Evolutionary conservation across 2,797 vertebrate species (phyloP), one percentile per base, ranked within the genome.

Genomic region (Diplodus sargus): DNA sequence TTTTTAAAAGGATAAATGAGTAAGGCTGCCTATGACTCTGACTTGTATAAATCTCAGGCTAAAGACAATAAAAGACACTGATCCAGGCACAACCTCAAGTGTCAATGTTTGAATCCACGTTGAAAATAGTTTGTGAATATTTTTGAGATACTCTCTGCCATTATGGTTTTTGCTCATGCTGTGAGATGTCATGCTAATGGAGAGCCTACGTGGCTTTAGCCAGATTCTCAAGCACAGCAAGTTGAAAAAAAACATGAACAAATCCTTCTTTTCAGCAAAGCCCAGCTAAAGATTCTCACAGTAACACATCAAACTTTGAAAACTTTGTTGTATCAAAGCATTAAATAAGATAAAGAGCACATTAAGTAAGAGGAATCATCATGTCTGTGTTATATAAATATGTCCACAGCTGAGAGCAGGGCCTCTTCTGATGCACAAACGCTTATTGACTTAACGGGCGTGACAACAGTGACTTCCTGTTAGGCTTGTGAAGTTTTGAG

Each of bases 401-500:
- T 66, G 65, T 75, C 81, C 39, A 56, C 71, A 78, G 78, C 85
- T 82, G 59, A 87, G 78, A 72, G 64, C 10, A 20, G 65, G 76
- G 83, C 83, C 83, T 85, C 83, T 53, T 52, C 70, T 85, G 79
- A 86, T 90, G 79, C 77, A 83, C 62, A 69, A 82, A 74, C 77
- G 87, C 85, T 91, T 91, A 85, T 92, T 92, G 92, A 90, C 91
- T 82, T 91, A 86, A 83, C 59, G 84, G 89, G 90, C 66, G 90
- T 90, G 87, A 92, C 84, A 20, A 53, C 71, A 81, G 86, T 52
- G 74, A 93, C 90, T 91, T 93, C 91, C 90, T 92, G 85, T 89
- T 83, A 80, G 57, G 79, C 81, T 79, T 90, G 65, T 90, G 88
- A 89, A 86, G 86, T 83, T 89, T 80, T 61, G 49, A 83, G 79